Percentiles rank a stretch among this genome's conserved stretches.
phyloP scores from a whole-genome alignment of 1,140 invertebrate genomes.

The Heliconius nattereri region DNA sequence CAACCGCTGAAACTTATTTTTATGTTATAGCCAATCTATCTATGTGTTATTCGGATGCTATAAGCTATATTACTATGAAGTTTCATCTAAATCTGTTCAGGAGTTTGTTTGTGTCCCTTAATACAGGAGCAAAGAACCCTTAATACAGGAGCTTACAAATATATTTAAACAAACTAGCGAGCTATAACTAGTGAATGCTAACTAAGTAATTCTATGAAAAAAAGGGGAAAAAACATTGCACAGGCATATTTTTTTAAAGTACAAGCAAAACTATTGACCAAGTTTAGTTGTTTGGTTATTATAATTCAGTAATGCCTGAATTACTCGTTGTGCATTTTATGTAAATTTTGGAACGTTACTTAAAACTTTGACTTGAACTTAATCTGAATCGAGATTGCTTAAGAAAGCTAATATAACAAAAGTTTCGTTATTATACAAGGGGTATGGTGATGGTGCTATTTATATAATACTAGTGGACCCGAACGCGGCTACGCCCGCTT shows the following conservation, averaged over 20 bases:
- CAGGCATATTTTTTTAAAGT: background rate
- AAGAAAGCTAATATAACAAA: background rate
- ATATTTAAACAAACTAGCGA: too few relatives aligned
- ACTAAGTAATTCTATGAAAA: background rate
- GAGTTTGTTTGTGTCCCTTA: too few relatives aligned
- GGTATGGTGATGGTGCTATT: background rate
- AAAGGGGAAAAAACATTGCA: background rate
- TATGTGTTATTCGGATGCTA: too few relatives aligned
- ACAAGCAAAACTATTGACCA: background rate
- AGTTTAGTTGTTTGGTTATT: constrained; percentile 8
- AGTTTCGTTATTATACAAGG: background rate
- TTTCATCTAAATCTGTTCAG: too few relatives aligned
- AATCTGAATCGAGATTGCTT: background rate
- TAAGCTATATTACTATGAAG: too few relatives aligned
- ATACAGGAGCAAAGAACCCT: too few relatives aligned
- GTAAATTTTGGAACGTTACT: background rate
- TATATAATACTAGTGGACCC: too few relatives aligned
- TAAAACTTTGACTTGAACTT: constrained; percentile 6
- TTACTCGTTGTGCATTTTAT: background rate
- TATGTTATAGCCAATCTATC: too few relatives aligned
- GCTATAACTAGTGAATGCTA: too few relatives aligned
- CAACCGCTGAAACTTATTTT: too few relatives aligned
- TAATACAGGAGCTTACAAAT: too few relatives aligned
- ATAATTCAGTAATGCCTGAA: constrained; percentile 5
- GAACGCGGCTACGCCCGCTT: too few relatives aligned